These are phyloP conservation scores for Phengaris alcon DNA, from an alignment of 2,888 invertebrate species.

Conservation along the genomic window DNA sequence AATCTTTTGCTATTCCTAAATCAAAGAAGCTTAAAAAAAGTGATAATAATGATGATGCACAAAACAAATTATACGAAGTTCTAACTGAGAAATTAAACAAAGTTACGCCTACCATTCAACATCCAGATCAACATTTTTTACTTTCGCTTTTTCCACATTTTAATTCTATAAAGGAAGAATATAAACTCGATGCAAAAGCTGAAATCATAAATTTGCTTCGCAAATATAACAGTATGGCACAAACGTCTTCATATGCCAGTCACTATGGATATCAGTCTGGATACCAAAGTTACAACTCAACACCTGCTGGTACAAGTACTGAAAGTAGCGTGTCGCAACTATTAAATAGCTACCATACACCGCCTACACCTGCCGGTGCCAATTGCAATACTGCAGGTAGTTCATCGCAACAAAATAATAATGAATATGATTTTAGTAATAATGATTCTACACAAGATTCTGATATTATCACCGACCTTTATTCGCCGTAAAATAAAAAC, in stretches of 20 bases:
- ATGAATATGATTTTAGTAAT: too few species aligned
- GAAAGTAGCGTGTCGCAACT: conserved; percentile 28
- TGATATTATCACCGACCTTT: too few species aligned
- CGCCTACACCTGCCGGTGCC: too few species aligned
- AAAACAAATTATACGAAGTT: background rate
- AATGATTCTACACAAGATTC: too few species aligned
- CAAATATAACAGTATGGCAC: conserved; percentile 23
- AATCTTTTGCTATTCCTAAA: too few species aligned
- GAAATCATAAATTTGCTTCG: conserved; percentile 24
- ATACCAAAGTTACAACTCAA: conserved; percentile 12
- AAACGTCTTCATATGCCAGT: conserved; percentile 25
- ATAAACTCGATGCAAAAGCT: conserved; percentile 3
- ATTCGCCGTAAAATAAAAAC: too few species aligned
- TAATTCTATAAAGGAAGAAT: background rate
- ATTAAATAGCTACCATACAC: background rate
- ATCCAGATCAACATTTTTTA: background rate
- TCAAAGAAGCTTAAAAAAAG: too few species aligned
- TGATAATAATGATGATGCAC: background rate
- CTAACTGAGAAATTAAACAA: background rate
- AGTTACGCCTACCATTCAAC: background rate
- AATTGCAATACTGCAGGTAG: too few species aligned
- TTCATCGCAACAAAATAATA: too few species aligned
- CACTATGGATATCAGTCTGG: conserved; percentile 28
- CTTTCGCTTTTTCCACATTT: background rate
- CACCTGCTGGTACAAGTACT: conserved; percentile 22